Base-by-base conservation (phyloP, 2,888 invertebrate genomes). In the Herminia tarsipennalis region DNA sequence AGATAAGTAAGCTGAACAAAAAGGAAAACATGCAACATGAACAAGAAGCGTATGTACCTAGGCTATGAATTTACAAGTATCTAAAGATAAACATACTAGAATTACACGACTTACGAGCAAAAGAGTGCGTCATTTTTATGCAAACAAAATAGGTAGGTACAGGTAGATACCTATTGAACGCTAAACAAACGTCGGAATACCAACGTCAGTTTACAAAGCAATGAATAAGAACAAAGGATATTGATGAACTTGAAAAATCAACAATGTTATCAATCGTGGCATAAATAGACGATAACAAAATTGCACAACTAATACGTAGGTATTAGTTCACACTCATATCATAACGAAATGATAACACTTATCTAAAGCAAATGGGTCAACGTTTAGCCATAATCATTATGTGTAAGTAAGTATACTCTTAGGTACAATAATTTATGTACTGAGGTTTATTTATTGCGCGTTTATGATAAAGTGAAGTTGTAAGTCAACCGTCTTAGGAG, bases 341-440 rank as follows among this genome's bases (percentile, higher is more conserved):
- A 60, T 67, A 73, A 71, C 62, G 54, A 60, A 68, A 63, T 74
- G 86, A 88, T 88, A 86, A 73, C 62, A 49, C 70, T 83, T 86
- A 88, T 88, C 86, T 68, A 50, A 54, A 48, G 66, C 78, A 88
- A 87, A 72, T 88, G 66, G 88, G 88, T 87, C 87, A 88, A 77
- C 68, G 77, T 73, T 18, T 73, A 76, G 77, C 73, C 66, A 59
- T 66, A 71, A 72, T 65, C 73, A 79, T 76, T 66, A 60, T 42
- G 9, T 37, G 16, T 54, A 55, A 17, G n/a, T 5, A 27, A 12
- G 10, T 4, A 3, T 10, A 10, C 47, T 42, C 51, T 62, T 64
- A 59, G 67, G 67, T 56, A 72, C 69, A 37, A 24, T 20, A 13
- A 27, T 33, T 16, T 6, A 21, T 17, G 21, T 41, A 27, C 10